Evolutionary conservation across 2,797 vertebrate genomes (phyloP), one percentile per base, ranked within the genome.

Genomic region (Thripadectes ignobilis): DNA sequence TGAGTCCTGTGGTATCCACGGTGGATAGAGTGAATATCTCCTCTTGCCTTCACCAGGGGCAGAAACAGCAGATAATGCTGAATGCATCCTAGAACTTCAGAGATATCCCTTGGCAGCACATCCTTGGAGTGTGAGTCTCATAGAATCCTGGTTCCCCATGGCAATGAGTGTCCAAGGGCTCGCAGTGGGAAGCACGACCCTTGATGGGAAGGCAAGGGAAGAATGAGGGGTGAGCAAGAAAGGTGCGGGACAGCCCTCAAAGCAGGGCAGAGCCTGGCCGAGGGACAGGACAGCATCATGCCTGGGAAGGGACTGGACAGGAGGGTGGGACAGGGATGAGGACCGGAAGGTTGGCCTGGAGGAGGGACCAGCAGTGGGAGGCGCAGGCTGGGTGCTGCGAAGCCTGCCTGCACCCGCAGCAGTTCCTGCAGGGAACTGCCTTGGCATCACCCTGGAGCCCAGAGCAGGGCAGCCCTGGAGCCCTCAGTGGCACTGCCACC

Each of bases 301-400:
- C 4, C 36, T 54, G 59, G 68, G 75, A 95, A 67, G 49, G 61
- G 84, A 61, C 80, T 71, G 92, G 67, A 54, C 5, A 1, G 43
- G 88, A 89, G 85, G 89, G 63, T 94, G 75, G 91, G 77, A 86
- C 73, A 76, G 43, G 74, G 81, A 61, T 71, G 72, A 68, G 75
- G 87, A 91, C 66, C 10, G 1, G 90, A 87, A 93, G 95, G 88
- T 4, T 95, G 94, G 92, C 36, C 79, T 5, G 85, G 92, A 95
- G 96, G 92, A 94, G 95, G 94, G 92, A 90, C 95, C 81, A 3
- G 89, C 91, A 85, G 93, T 58, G 82, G 92, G 95, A 96, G 95
- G 96, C 0, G 48, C 19, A 5, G 78, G 62, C 72, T 51, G 81
- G 57, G 54, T 62, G 68, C 74, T 20, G 57, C 5, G 4, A 52